Percentiles rank a stretch among this genome's conserved stretches.
phyloP scores from a whole-genome alignment of 2,888 invertebrate species.

The Boloria euphrosyne region DNA sequence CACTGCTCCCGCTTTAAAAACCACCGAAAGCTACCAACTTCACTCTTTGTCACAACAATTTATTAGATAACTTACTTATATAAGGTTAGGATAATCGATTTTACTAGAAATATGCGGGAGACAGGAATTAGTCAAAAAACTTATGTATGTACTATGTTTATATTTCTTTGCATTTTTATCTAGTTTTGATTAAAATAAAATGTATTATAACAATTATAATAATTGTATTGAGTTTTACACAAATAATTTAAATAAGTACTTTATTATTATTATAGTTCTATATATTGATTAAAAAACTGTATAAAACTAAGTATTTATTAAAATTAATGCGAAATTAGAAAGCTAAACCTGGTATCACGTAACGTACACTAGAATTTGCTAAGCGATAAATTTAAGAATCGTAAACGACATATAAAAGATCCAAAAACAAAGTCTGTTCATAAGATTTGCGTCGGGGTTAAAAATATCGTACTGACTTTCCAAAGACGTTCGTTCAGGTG shows the following conservation, averaged over 20 bases:
- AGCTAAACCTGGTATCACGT: not conserved
- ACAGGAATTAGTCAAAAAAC: too few relatives aligned
- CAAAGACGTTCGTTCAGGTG: slow-evolving; percentile 34
- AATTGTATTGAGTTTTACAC: too few relatives aligned
- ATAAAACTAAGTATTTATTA: not conserved
- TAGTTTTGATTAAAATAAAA: too few relatives aligned
- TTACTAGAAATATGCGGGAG: slow-evolving; percentile 11
- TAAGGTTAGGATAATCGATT: slow-evolving; percentile 11
- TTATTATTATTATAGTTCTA: too few relatives aligned
- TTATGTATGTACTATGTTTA: too few relatives aligned
- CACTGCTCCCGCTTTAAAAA: slow-evolving; percentile 29
- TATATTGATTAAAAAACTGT: too few relatives aligned
- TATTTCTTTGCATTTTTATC: too few relatives aligned
- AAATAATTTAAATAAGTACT: too few relatives aligned
- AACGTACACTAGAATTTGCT: slow-evolving; percentile 1
- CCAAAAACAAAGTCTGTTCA: slow-evolving; percentile 22
- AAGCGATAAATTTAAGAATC: slow-evolving; percentile 17
- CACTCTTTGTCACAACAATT: slow-evolving; percentile 31
- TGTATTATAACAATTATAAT: too few relatives aligned
- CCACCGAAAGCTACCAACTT: slow-evolving; percentile 34
- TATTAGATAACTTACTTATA: slow-evolving; percentile 27
- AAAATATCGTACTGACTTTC: slow-evolving; percentile 34
- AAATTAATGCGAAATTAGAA: not conserved
- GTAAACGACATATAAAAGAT: slow-evolving; percentile 20
- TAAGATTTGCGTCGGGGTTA: slow-evolving; percentile 23